Base-by-base conservation (phyloP, 2,888 invertebrate species). In the Eulithis testata region DNA sequence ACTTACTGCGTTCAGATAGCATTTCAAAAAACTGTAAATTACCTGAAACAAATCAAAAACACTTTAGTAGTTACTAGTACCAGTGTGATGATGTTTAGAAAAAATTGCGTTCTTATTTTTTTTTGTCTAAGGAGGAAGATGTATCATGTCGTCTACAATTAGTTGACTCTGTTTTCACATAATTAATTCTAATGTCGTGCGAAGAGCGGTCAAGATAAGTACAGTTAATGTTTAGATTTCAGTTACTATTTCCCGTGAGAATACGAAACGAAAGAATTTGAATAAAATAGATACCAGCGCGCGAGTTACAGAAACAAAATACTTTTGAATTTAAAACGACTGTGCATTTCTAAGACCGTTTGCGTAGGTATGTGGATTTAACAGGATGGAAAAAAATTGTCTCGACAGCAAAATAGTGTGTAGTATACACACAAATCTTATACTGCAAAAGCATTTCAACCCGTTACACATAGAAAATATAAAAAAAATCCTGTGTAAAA, bases 221-320 rank as follows among this genome's bases (percentile, higher is more conserved):
- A 85, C 85, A 83, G 85, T 86, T 87, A 86, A 85, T 77, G 87
- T 86, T 85, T 82, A 84, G 88, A 88, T 85, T 71, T 78, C 70
- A 71, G 57, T 66, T 63, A 57, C 59, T 74, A 73, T 80, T 81
- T 76, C 78, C 82, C 78, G 74, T 63, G 67, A 66, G 84, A 84
- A 86, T 87, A 83, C 82, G 77, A 81, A 85, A 80, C 70, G 74
- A 66, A 71, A 69, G 64, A 74, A 79, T 78, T 81, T 78, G 71
- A 79, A 79, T 76, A 63, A 52, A 63, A 57, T 61, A 62, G 53
- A 69, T 47, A 31, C 45, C 40, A 57, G 49, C 21, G 49, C 49
- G 45, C 43, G 49, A 37, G 36, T 57, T 44, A 63, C 55, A 60
- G 53, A 58, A 56, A 57, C 57, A 60, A 59, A 58, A 54, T 50